Percentiles rank a stretch among this genome's conserved stretches.
These are phyloP conservation scores for Fratercula arctica DNA, from an alignment of 2,797 vertebrate genomes.

Conservation along the genomic window DNA sequence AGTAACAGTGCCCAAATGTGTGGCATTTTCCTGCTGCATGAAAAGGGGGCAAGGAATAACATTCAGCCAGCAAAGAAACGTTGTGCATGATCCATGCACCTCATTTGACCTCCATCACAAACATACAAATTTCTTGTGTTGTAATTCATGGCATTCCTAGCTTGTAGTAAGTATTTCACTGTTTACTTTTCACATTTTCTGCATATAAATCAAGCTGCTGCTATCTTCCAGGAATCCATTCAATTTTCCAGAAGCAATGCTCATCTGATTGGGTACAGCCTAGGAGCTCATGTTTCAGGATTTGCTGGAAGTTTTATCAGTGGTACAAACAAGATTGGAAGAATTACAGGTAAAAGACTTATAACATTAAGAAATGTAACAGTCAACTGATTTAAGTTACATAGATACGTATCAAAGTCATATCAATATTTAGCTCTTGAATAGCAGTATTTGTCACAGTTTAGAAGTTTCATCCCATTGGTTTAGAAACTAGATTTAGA, in stretches of 20 bases:
- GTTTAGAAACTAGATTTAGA: neutral
- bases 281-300: slow-evolving; percentile 94
- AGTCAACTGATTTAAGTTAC: neutral
- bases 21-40: neutral
- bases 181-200: neutral
- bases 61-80: neutral
- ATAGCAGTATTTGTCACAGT: neutral
- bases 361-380: neutral
- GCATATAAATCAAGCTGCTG: neutral
- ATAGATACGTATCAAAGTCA: neutral
- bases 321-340: slow-evolving; percentile 84
- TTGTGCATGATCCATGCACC: neutral
- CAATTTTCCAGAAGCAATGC: slow-evolving; percentile 81
- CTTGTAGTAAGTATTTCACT: neutral
- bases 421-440: neutral
- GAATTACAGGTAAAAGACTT: slow-evolving; percentile 88
- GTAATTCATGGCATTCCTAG: neutral
- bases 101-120: neutral
- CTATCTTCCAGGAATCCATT: slow-evolving; percentile 80
- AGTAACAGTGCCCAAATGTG: neutral
- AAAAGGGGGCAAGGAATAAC: neutral
- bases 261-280: slow-evolving; percentile 95
- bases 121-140: neutral
- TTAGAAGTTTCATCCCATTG: neutral
- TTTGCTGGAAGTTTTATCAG: slow-evolving; percentile 89